These are phyloP conservation scores for Leptinotarsa undecemlineata DNA, from an alignment of 1,140 invertebrate genomes.

Conservation along the genomic window DNA sequence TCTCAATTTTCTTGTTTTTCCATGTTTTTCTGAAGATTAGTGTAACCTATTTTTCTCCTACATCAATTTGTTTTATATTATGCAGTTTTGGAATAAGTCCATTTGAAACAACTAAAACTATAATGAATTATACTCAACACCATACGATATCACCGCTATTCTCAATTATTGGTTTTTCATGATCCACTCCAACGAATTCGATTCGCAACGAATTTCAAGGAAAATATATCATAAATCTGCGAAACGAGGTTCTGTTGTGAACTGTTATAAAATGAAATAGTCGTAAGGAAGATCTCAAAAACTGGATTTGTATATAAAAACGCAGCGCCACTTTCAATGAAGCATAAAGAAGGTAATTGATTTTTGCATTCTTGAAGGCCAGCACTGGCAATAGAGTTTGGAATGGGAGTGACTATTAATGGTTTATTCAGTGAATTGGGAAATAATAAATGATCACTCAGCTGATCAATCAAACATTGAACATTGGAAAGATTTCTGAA, in stretches of 20 bases:
- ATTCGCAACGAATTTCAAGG: neutral
- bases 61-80: too few relatives aligned
- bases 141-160: too few relatives aligned
- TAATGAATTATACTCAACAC: too few relatives aligned
- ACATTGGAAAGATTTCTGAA: neutral
- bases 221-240: neutral
- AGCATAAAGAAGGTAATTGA: neutral
- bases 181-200: too few relatives aligned
- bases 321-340: neutral
- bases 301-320: neutral
- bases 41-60: too few relatives aligned
- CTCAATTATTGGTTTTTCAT: too few relatives aligned
- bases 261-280: conserved; percentile 1
- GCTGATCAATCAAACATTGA: neutral
- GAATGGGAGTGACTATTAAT: neutral
- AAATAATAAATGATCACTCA: neutral
- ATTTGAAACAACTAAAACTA: too few relatives aligned
- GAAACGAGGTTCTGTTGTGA: neutral
- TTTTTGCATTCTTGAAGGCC: neutral
- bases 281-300: neutral
- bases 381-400: neutral
- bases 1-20: too few relatives aligned
- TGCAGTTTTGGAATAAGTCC: too few relatives aligned
- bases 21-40: too few relatives aligned
- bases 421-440: neutral